These are phyloP conservation scores for Parotia lawesii DNA, from an alignment of 2,113 vertebrate species.

Conservation along the genomic window DNA sequence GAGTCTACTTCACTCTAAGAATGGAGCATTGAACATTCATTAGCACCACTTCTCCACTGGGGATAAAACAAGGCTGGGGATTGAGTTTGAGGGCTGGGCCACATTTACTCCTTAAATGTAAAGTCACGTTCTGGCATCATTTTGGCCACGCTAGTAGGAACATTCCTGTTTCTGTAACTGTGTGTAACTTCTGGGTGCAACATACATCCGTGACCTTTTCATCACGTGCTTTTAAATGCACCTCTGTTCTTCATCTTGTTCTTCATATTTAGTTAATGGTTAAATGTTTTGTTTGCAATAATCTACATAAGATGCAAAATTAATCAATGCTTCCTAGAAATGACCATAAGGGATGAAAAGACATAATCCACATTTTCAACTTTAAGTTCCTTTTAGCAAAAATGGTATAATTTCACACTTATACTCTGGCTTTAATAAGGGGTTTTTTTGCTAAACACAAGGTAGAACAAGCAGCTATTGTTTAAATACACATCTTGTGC, in stretches of 20 bases:
- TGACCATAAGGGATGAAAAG: not conserved
- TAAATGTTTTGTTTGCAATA: not conserved
- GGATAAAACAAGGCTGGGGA: not conserved
- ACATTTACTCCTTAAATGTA: not conserved
- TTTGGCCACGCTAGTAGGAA: not conserved
- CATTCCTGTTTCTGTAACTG: not conserved
- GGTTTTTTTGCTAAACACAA: accelerated
- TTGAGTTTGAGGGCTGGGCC: not conserved
- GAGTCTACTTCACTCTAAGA: not conserved
- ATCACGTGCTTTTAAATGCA: not conserved
- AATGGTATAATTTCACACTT: not conserved
- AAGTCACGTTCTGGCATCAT: not conserved
- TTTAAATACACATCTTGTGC: not conserved
- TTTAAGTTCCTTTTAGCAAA: not conserved
- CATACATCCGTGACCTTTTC: not conserved
- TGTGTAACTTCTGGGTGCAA: not conserved
- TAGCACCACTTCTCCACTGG: not conserved
- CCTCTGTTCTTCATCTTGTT: not conserved
- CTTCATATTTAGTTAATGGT: not conserved
- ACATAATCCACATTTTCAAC: not conserved
- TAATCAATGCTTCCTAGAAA: not conserved
- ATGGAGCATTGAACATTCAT: not conserved
- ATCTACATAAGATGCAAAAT: not conserved
- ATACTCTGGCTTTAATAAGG: not conserved
- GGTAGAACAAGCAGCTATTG: not conserved